Evolutionary conservation across 2,888 invertebrate species (phyloP), one percentile per base, ranked within the genome.

Genomic region (Mamestra brassicae): DNA sequence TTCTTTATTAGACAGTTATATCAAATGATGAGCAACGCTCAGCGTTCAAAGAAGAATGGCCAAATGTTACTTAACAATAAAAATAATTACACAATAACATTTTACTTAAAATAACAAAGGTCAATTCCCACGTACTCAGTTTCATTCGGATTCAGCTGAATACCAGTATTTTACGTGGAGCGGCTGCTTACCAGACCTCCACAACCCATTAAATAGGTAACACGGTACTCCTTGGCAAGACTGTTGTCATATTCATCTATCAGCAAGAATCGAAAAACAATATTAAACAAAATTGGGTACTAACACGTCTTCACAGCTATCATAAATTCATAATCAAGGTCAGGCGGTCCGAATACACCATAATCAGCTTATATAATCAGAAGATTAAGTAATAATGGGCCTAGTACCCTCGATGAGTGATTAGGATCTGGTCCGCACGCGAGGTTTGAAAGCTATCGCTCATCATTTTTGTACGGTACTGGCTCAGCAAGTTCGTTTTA

Each of bases 351-450:
- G 55, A 73, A 72, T 79, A 74, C 67, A 78, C 67, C 45, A 58
- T 74, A 84, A 86, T 87, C 86, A 71, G 73, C 52, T 73, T 76
- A 84, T 62, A 70, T 77, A 76, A 88, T 88, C 88, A 73, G 73
- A 62, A 65, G 83, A 86, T 86, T 87, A 80, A 78, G 85, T 83
- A 85, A 86, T 86, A 88, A 87, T 82, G 80, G 85, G 74, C 76
- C 74, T 68, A 77, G 77, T 77, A 79, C 85, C 82, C 78, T 83
- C 61, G 66, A 77, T 62, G 57, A 68, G 61, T 62, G 80, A 88
- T 87, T 76, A 79, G 63, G 42, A 87, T 88, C 88, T 62, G 65
- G 62, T 15, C 42, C 34, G 34, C 84, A 81, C 81, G 81, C 85
- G 68, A 84, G 60, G 77, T 52, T 66, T 85, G 60, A 77, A 72